These are phyloP conservation scores for Cnemophilus loriae DNA, from an alignment of 2,113 vertebrate species.

Conservation along the genomic window DNA sequence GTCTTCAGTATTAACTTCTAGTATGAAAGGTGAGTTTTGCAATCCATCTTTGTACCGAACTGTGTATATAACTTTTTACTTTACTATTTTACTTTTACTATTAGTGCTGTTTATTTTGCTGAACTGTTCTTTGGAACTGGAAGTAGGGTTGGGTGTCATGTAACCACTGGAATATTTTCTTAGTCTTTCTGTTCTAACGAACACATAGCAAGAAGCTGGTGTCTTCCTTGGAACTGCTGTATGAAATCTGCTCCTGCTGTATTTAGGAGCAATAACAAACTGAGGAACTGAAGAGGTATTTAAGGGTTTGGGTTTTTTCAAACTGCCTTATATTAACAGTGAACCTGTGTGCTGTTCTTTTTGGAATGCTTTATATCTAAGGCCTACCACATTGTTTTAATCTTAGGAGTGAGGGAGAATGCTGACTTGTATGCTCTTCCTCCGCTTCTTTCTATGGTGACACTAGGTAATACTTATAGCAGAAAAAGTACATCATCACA, in stretches of 20 bases:
- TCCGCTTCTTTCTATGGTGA: neutral
- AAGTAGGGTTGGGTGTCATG: neutral
- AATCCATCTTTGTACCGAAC: fast-evolving
- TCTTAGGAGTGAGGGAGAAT: neutral
- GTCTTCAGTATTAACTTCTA: neutral
- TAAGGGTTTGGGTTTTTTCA: neutral
- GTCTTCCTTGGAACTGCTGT: neutral
- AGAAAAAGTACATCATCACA: neutral
- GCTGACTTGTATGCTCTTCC: neutral
- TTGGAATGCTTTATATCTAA: neutral
- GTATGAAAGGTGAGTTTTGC: neutral
- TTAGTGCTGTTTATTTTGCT: neutral
- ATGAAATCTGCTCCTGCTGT: neutral
- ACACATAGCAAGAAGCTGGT: neutral
- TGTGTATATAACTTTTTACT: neutral
- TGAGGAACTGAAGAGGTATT: neutral
- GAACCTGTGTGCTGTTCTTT: neutral
- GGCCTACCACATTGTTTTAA: neutral
- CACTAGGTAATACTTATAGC: neutral
- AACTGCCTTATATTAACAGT: neutral
- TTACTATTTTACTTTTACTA: neutral
- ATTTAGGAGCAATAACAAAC: neutral
- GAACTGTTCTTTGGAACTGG: neutral
- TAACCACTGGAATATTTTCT: neutral
- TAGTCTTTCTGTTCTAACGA: neutral